Evolutionary conservation across 37 sponge, comb jelly and placozoan genomes (phyloP).

Genomic region (Ephydatia muelleri): DNA sequence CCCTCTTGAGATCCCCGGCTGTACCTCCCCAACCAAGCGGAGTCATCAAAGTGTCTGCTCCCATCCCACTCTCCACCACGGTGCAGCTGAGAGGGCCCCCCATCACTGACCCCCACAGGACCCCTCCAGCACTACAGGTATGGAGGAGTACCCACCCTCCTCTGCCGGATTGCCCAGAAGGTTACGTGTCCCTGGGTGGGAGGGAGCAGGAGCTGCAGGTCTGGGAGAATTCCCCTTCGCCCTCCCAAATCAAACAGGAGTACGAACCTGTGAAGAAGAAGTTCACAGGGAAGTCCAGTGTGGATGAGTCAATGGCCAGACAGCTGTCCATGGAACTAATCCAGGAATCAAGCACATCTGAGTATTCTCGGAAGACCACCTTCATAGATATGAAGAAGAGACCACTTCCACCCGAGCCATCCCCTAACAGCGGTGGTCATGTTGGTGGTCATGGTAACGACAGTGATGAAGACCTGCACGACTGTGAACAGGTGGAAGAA

Average conservation of each 20-base stretch:
- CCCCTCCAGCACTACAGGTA: no score
- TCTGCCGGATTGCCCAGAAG: no score
- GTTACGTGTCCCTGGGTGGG: no score
- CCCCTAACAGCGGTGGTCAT: background rate
- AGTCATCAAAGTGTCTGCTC: background rate
- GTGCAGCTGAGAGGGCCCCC: background rate
- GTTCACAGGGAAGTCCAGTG: background rate
- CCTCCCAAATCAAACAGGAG: background rate
- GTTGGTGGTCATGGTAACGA: no score
- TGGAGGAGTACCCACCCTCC: no score
- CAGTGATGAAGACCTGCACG: background rate
- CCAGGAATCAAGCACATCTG: background rate
- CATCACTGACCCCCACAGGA: no score
- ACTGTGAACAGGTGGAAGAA: background rate
- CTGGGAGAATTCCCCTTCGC: no score
- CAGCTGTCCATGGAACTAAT: background rate
- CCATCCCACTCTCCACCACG: background rate
- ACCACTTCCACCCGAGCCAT: slow-evolving; percentile 29
- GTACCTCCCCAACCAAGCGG: background rate
- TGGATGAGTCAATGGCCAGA: background rate
- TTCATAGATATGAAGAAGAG: slow-evolving; percentile 9
- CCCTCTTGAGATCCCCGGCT: background rate
- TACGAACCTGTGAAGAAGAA: background rate
- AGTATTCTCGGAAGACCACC: background rate
- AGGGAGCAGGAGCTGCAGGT: background rate